Conservation (phyloP, 2,113 vertebrate species). For the Colius striatus region DNA sequence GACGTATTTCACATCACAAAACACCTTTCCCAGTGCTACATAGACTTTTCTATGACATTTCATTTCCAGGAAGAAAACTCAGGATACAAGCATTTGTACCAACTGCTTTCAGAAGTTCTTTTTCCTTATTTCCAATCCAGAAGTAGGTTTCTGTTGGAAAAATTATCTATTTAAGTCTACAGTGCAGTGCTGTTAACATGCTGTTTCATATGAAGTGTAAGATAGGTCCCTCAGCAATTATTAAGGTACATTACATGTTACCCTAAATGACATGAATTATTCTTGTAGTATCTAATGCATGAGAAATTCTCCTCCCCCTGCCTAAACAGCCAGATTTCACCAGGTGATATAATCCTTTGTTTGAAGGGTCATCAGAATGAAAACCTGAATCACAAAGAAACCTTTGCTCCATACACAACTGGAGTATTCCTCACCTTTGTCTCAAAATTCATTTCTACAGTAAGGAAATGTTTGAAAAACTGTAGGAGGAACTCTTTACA, state of each 20-base stretch:
- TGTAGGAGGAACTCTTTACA: not conserved
- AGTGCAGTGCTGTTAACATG: not conserved
- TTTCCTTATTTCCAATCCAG: not conserved
- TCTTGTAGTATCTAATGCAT: not conserved
- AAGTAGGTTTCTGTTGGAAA: not conserved
- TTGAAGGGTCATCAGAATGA: not conserved
- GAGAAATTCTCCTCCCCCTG: not conserved
- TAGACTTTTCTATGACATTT: no score
- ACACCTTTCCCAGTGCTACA: not conserved
- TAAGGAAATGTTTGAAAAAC: not conserved
- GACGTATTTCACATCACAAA: accelerated
- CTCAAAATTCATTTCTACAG: not conserved
- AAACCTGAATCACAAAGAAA: not conserved
- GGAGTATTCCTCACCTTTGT: not conserved
- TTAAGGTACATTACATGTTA: not conserved
- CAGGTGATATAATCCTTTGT: not conserved
- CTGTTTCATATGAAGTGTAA: not conserved
- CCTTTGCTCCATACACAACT: not conserved
- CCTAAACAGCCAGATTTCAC: not conserved
- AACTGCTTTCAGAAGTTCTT: not conserved
- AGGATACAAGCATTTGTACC: not conserved
- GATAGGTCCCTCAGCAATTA: not conserved
- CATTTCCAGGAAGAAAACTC: not conserved
- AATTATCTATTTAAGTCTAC: not conserved
- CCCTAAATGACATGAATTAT: not conserved